A percentile compares a stretch with the other conserved stretches of the same genome.
These are phyloP conservation scores for Pseudochirops corinnae DNA, from an alignment of 2,797 vertebrate genomes.

Conservation along the genomic window DNA sequence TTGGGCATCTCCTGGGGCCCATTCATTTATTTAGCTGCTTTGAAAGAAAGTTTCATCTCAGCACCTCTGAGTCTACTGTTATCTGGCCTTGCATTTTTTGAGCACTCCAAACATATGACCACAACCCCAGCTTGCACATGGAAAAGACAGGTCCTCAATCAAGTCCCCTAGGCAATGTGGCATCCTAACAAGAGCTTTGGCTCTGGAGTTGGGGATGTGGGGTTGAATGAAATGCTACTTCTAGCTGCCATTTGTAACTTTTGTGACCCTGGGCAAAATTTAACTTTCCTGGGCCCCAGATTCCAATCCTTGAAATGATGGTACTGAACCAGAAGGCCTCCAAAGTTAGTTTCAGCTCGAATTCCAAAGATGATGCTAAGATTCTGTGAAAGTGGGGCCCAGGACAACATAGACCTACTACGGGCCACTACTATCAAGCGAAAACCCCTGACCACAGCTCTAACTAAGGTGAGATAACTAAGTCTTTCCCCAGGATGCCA, in stretches of 20 bases:
- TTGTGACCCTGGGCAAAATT: background rate
- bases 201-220: background rate
- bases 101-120: constrained; percentile 53
- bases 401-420: background rate
- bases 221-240: background rate
- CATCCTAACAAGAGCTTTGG: background rate
- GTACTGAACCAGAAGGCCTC: background rate
- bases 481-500: background rate
- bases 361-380: background rate
- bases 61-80: background rate
- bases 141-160: background rate
- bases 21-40: background rate
- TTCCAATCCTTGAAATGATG: background rate
- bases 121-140: background rate
- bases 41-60: constrained; percentile 13
- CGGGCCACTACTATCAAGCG: background rate
- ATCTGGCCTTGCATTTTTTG: constrained; percentile 56
- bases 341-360: background rate
- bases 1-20: background rate
- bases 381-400: background rate
- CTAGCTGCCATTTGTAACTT: background rate
- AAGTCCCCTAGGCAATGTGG: background rate
- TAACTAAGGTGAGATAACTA: background rate
- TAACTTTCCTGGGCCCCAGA: background rate
- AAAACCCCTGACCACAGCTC: background rate